phyloP scores from a whole-genome alignment of 30 jellyfish, hydroid and myxozoan species.

The Nemopilema nomurai region DNA sequence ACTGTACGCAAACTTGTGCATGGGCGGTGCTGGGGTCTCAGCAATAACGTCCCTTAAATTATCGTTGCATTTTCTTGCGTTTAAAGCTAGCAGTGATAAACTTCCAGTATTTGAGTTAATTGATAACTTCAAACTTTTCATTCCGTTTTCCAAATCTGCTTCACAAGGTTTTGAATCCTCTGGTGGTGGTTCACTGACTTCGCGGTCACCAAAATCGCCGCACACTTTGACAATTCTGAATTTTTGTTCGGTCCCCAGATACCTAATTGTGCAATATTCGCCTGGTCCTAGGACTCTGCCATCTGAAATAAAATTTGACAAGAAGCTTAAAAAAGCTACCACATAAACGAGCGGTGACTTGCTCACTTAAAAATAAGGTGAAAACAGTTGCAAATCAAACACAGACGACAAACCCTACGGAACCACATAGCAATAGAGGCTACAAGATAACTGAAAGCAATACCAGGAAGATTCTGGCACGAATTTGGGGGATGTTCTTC shows the following conservation, averaged over 20 bases:
- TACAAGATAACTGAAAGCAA: too few relatives aligned
- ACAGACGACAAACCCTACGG: too few relatives aligned
- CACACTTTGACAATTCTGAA: not conserved
- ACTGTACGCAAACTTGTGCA: constrained; percentile 16
- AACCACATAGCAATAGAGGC: too few relatives aligned
- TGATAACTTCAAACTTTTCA: constrained; percentile 7
- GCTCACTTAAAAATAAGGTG: not conserved
- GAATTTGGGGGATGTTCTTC: too few relatives aligned
- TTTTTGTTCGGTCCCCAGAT: constrained; percentile 4
- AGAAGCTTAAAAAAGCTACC: not conserved
- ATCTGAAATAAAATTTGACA: constrained; percentile 5
- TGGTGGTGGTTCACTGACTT: not conserved
- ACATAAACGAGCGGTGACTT: not conserved
- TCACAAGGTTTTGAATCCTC: not conserved
- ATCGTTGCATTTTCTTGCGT: not conserved
- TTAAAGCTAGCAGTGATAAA: not conserved
- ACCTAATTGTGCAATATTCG: not conserved
- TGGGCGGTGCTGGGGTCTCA: not conserved
- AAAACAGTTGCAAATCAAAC: not conserved
- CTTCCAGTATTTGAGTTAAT: not conserved
- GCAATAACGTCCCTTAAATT: not conserved
- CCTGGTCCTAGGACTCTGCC: constrained; percentile 23
- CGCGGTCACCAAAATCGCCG: constrained; percentile 44
- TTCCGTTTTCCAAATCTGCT: not conserved
- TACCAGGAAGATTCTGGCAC: too few relatives aligned